Evolutionary conservation across 2,797 vertebrate genomes (phyloP).

Genomic region (Ptychobarbus kaznakovi): DNA sequence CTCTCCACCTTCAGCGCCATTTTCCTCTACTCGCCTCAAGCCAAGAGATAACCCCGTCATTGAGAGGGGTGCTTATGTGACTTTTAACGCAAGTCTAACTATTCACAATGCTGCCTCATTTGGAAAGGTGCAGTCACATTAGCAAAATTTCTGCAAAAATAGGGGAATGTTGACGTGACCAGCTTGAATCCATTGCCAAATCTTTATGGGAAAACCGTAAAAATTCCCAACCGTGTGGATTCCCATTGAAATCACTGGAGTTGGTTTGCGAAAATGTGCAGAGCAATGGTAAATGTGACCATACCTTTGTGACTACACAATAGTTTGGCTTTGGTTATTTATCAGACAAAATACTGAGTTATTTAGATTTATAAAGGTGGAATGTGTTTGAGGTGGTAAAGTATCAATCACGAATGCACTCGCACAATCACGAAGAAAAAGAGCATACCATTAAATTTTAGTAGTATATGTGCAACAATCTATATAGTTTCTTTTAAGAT

Average conservation of each 20-base stretch:
- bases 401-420: background rate
- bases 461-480: constrained; percentile 56
- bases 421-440: background rate
- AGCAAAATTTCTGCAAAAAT: background rate
- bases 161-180: background rate
- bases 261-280: background rate
- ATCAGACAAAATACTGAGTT: constrained; percentile 58
- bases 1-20: constrained; percentile 92
- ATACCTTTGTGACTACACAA: background rate
- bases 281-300: background rate
- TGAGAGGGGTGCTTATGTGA: constrained; percentile 6
- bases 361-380: constrained; percentile 16
- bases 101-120: constrained; percentile 1
- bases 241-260: background rate
- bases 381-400: constrained; percentile 5
- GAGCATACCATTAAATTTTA: constrained; percentile 48
- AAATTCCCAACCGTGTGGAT: background rate
- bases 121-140: background rate
- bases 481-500: constrained; percentile 31
- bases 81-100: constrained; percentile 8
- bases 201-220: background rate
- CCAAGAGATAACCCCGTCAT: constrained; percentile 77
- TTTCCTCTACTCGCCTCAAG: constrained; percentile 86
- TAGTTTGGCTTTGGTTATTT: constrained; percentile 48
- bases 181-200: background rate